phyloP scores from a whole-genome alignment of 1,140 invertebrate species.

The Laupala kohalensis region DNA sequence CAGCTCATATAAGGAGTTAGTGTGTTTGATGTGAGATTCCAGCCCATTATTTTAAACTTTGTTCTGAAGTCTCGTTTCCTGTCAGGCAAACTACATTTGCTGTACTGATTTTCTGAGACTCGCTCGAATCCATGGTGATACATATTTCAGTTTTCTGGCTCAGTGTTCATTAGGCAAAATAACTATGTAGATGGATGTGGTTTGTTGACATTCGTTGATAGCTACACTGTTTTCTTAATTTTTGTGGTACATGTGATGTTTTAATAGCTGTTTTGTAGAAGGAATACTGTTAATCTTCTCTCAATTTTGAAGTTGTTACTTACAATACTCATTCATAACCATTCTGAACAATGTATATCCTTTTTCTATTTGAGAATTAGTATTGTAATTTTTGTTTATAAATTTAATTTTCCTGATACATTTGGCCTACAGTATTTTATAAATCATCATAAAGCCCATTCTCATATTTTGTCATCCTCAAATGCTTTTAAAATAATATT shows the following conservation, averaged over 20 bases:
- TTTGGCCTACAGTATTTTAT: not conserved
- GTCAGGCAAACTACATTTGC: not conserved
- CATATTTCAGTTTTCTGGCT: not conserved
- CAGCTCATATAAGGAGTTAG: not conserved
- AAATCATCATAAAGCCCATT: not conserved
- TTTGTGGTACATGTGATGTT: slow-evolving; percentile 7
- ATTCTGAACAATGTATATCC: not conserved
- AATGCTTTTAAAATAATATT: not conserved
- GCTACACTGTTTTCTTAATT: not conserved
- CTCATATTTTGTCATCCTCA: not conserved
- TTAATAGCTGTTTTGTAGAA: not conserved
- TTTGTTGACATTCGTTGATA: not conserved
- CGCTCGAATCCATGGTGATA: slow-evolving; percentile 6
- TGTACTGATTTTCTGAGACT: not conserved
- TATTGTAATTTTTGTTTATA: not conserved
- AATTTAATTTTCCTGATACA: not conserved
- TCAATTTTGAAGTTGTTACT: not conserved
- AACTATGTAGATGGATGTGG: not conserved
- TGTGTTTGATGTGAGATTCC: not conserved
- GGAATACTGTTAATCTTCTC: too few relatives aligned
- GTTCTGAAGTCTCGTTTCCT: not conserved
- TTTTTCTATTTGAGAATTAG: not conserved
- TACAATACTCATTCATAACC: not conserved
- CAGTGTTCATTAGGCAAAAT: not conserved
- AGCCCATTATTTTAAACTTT: not conserved